These are phyloP conservation scores for Sphenopsis melanotis DNA, from an alignment of 2,797 vertebrate genomes.

Conservation along the genomic window DNA sequence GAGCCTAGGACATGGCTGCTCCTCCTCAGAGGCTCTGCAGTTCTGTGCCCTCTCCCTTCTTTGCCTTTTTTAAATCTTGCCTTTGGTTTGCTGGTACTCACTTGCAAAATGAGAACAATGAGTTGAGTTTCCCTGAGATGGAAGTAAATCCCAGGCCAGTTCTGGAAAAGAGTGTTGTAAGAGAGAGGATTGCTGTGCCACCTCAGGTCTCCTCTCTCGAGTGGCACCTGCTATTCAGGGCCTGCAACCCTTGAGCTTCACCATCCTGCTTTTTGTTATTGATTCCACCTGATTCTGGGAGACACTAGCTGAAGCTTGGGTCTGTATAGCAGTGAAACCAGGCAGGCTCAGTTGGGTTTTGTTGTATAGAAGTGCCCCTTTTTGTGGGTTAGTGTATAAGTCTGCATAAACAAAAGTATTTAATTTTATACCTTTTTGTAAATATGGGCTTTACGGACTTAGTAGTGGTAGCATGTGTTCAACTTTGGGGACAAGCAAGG, in stretches of 20 bases:
- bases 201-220: not conserved
- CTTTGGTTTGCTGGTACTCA: not conserved
- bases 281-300: rapidly evolving
- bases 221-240: not conserved
- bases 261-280: not conserved
- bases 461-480: not conserved
- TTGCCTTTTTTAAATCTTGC: not conserved
- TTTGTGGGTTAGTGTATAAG: not conserved
- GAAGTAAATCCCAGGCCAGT: not conserved
- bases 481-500: not conserved
- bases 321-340: not conserved
- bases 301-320: not conserved
- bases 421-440: not conserved
- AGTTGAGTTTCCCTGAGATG: not conserved
- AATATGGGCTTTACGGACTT: not conserved
- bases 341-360: not conserved
- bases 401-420: not conserved
- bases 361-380: not conserved
- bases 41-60: not conserved
- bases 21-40: not conserved
- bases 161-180: not conserved
- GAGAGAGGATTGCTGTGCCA: not conserved
- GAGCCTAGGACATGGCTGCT: not conserved
- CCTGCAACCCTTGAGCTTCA: not conserved
- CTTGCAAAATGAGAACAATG: not conserved